Percentiles rank a stretch among this genome's conserved stretches.
Evolutionary conservation across 2,888 invertebrate genomes (phyloP).

Genomic region (Cataglyphis rosenhaueri): DNA sequence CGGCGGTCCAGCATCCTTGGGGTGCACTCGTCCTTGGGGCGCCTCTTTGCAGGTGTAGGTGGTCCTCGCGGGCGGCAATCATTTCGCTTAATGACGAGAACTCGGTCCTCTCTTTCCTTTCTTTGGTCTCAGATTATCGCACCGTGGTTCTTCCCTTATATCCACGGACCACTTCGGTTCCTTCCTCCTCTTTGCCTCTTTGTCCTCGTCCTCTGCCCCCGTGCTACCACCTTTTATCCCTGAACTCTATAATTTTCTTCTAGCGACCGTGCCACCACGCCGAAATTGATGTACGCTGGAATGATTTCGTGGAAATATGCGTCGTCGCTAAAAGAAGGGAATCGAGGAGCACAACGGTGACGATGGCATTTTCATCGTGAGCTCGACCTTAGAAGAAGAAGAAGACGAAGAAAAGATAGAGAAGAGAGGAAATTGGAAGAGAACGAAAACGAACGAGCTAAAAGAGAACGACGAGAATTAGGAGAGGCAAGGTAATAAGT

Average conservation of each 20-base stretch:
- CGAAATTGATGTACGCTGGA: constrained; percentile 72
- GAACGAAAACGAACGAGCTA: constrained; percentile 63
- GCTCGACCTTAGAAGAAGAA: constrained; percentile 7
- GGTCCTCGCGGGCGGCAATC: constrained; percentile 78
- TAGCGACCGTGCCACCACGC: constrained; percentile 72
- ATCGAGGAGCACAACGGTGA: constrained; percentile 59
- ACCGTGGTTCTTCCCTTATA: constrained; percentile 47
- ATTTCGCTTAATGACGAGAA: constrained; percentile 81
- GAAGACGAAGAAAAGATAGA: constrained; percentile 17
- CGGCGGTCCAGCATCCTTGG: constrained; percentile 27
- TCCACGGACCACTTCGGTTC: constrained; percentile 54
- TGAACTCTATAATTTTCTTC: constrained; percentile 78
- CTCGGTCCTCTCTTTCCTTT: constrained; percentile 52
- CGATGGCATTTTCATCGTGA: constrained; percentile 69
- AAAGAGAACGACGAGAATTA: constrained; percentile 69
- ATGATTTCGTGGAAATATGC: constrained; percentile 73
- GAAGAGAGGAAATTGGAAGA: constrained; percentile 30
- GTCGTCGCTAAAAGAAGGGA: constrained; percentile 61
- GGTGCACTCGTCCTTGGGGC: constrained; percentile 59
- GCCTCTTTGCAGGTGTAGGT: constrained; percentile 75
- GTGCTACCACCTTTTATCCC: constrained; percentile 63
- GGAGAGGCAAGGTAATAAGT: constrained; percentile 65
- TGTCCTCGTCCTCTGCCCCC: constrained; percentile 44
- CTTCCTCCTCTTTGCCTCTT: constrained; percentile 41
- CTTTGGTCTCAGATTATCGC: constrained; percentile 74